Percentiles rank a stretch among this genome's conserved stretches.
Conservation (phyloP, 1,140 invertebrate species). For the Bilobella aurantiaca region DNA sequence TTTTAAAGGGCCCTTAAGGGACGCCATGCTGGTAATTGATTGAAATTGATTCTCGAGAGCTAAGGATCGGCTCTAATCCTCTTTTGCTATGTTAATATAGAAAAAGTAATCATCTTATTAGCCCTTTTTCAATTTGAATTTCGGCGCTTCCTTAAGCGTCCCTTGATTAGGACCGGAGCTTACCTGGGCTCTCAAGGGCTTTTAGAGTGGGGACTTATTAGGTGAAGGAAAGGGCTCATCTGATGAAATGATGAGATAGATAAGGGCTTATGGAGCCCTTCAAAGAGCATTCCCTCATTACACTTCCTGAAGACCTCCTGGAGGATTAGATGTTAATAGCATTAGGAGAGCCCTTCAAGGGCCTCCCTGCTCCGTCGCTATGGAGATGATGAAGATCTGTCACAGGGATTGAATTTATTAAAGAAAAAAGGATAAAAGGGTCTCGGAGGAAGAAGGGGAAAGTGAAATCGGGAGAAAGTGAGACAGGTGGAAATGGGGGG, state of each 20-base stretch:
- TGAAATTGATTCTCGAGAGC: too few relatives aligned
- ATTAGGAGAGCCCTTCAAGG: background rate
- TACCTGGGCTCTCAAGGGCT: background rate
- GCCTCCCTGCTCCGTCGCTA: background rate
- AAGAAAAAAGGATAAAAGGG: background rate
- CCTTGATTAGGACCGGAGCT: background rate
- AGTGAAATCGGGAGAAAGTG: background rate
- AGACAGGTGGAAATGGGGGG: background rate
- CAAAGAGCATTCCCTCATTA: background rate
- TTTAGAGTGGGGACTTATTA: background rate
- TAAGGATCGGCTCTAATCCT: too few relatives aligned
- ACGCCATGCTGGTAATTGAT: too few relatives aligned
- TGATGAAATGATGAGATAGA: constrained; percentile 8
- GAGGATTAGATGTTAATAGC: background rate
- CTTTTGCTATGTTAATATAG: too few relatives aligned
- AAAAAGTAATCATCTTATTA: too few relatives aligned
- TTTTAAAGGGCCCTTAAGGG: too few relatives aligned
- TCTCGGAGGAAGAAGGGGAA: background rate
- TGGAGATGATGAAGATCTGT: background rate
- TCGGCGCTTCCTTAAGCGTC: too few relatives aligned
- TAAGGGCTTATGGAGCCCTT: constrained; percentile 7
- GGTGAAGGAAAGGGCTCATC: background rate
- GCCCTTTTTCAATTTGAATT: too few relatives aligned
- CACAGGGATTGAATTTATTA: background rate
- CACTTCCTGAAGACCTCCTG: background rate